phyloP scores from a whole-genome alignment of 2,888 invertebrate species.

The Crioceris asparagi region DNA sequence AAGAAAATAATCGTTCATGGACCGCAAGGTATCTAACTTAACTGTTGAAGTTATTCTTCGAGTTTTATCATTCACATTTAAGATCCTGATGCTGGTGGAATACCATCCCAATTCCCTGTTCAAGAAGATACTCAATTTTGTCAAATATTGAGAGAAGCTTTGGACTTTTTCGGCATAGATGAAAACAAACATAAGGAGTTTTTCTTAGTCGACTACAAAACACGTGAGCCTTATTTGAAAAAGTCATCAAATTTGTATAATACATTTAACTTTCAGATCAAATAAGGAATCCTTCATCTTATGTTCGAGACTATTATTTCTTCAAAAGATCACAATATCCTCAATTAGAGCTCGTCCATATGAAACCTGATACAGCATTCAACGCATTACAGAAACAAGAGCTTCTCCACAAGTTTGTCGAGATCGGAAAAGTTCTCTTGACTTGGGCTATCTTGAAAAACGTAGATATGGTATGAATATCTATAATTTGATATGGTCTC shows the following conservation, averaged over 20 bases:
- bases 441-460: conserved; percentile 89
- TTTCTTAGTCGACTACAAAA: conserved; percentile 96
- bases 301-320: conserved; percentile 79
- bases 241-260: not conserved
- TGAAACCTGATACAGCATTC: conserved; percentile 87
- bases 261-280: conserved; percentile 53
- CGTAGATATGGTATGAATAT: conserved; percentile 63
- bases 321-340: conserved; percentile 89
- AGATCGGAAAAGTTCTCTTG: conserved; percentile 88
- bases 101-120: conserved; percentile 97
- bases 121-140: conserved; percentile 96
- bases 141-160: conserved; percentile 86
- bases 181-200: conserved; percentile 80
- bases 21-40: conserved; percentile 49
- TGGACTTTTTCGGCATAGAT: conserved; percentile 95
- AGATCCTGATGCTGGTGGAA: conserved; percentile 83
- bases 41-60: not conserved
- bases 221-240: conserved; percentile 56
- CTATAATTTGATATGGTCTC: conserved; percentile 29
- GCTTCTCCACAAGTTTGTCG: conserved; percentile 86
- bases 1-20: conserved; percentile 98
- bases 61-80: not conserved
- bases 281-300: conserved; percentile 90
- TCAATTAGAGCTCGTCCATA: conserved; percentile 84
- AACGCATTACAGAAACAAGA: conserved; percentile 84